Base-by-base conservation (phyloP, 2,888 invertebrate genomes). In the Flexamia atlantica region DNA sequence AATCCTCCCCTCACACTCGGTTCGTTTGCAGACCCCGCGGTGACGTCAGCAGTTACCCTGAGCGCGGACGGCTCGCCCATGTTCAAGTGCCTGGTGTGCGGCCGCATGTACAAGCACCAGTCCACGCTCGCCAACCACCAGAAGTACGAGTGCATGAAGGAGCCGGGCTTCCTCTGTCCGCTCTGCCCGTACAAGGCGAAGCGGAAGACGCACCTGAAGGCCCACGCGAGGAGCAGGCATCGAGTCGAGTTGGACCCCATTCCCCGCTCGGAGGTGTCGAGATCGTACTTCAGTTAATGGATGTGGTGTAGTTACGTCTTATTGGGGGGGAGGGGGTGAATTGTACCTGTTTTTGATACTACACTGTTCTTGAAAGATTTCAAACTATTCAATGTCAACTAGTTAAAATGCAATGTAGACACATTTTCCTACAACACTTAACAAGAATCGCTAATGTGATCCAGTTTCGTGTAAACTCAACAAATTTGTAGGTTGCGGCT, bases 171-270 rank as follows among this genome's bases (percentile, higher is more conserved):
- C 89, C 89, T 90, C 86, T 91, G 91, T 88, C 89, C 89, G 85
- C 90, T 90, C 88, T 91, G 91, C 87, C 89, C 90, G n/a, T 90
- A 90, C 88, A 89, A 89, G 85, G 90, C 90, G 83, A 90, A 90
- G 88, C 89, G 90, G 86, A 87, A 86, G 50, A 85, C 81, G 25
- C 85, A 85, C 81, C 83, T 86, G 14, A 83, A 85, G 57, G 83
- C 82, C 14, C 87, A 88, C 72, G 83, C 84, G 17, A 83, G 79
- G 17, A 84, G 85, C 17, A 86, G 84, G 42, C 86, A 86, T 42
- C 64, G 28, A 10, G 4, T 64, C 14, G 64, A 64, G 64, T 30
- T 64, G 30, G 64, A 28, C 12, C 64, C 28, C 4, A 14, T 28
- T 2, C 64, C 64, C 1, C 28, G 57, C 3, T 20, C 25, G 23